These are phyloP conservation scores for Eristalis pertinax DNA, from an alignment of 2,888 invertebrate species.

Conservation along the genomic window DNA sequence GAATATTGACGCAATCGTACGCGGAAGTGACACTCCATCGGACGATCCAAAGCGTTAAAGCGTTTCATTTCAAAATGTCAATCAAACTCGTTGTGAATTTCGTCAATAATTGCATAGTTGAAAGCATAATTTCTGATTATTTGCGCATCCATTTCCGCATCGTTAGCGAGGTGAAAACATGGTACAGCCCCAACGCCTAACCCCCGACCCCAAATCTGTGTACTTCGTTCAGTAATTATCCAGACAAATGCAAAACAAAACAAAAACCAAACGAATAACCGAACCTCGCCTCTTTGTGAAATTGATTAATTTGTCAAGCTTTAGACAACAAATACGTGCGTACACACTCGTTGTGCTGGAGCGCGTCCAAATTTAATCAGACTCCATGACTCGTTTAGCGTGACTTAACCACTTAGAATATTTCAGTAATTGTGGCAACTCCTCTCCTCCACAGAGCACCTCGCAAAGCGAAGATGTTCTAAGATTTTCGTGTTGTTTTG, in stretches of 20 bases:
- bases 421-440: conserved; percentile 36
- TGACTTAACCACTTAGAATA: conserved; percentile 25
- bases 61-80: not conserved
- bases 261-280: too few relatives aligned
- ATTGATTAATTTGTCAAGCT: conserved; percentile 58
- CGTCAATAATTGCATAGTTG: not conserved
- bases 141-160: conserved; percentile 2
- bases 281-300: conserved; percentile 4
- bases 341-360: conserved; percentile 5
- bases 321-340: conserved; percentile 30
- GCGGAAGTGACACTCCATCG: not conserved
- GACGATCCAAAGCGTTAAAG: not conserved
- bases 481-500: conserved; percentile 15
- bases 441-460: conserved; percentile 29
- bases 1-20: not conserved
- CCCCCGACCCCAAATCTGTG: conserved; percentile 33
- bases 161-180: not conserved
- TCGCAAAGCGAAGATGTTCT: conserved; percentile 38
- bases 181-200: not conserved
- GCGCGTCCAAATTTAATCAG: conserved; percentile 23
- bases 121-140: conserved; percentile 1
- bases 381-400: conserved; percentile 38
- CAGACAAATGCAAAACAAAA: conserved; percentile 29
- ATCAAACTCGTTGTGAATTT: not conserved
- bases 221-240: conserved; percentile 40